Base-by-base conservation (phyloP, 2,797 vertebrate genomes). In the Pipistrellus nathusii region DNA sequence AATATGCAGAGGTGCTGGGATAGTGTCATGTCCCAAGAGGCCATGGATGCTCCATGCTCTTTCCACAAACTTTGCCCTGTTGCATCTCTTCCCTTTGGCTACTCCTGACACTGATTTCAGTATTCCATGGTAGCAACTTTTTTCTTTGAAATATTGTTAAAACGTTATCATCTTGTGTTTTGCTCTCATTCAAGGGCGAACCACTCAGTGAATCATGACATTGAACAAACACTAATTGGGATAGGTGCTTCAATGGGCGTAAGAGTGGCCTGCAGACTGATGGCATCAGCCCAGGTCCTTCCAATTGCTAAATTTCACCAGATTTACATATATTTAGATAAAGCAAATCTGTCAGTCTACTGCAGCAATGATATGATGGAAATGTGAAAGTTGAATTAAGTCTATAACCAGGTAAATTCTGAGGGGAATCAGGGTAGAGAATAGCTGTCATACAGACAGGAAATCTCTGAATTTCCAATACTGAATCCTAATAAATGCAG, bases 401-500 rank as follows among this genome's bases (percentile, higher is more conserved):
- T 41, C 23, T 20, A 46, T 48, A 7, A 66, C 12, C 32, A 80
- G 25, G 8, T 51, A 30, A 75, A 76, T 89, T 72, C 38, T 73
- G 46, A 85, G 5, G 30, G 35, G 13, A 51, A 4, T 38, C n/a
- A 11, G 66, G 20, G 12, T 11, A 55, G 12, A 72, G 32, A 82
- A 48, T 2, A 44, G 13, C 55, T 13, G 2, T 83, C 44, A 23
- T 2, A 44, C 30, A 91, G 20, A 75, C 4, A 76, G n/a, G 32
- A 84, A 57, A 59, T 96, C 90, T 96, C 89, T 94, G 55, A 83
- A 27, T 95, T 89, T 95, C 62, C 71, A 95, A 15, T 95, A 93
- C 75, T 73, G 9, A 93, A 93, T 97, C 71, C 62, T 86, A 84
- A 96, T 96, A 95, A 97, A 94, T 89, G 15, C 38, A 96, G 91